Evolutionary conservation across 1,140 invertebrate genomes (phyloP).

Genomic region (Drosophila takahashii): DNA sequence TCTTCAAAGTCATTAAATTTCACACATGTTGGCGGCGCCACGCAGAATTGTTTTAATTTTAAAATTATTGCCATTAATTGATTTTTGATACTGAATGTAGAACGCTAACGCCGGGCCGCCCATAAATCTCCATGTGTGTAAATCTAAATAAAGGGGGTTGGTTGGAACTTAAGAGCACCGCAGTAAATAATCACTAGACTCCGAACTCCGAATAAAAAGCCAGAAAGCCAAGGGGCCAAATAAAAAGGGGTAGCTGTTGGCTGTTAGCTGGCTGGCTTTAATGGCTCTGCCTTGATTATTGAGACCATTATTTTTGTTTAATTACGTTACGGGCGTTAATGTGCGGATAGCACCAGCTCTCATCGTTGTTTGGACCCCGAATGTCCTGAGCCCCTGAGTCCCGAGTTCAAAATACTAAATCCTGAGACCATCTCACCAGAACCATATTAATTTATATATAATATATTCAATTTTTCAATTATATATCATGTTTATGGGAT

Average conservation of each 20-base stretch:
- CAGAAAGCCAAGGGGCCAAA: not conserved
- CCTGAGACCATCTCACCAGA: slow-evolving; percentile 4
- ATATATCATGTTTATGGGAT: slow-evolving; percentile 7
- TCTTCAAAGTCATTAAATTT: slow-evolving; percentile 83
- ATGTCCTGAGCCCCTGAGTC: not conserved
- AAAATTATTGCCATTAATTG: slow-evolving; percentile 83
- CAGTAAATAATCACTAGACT: slow-evolving; percentile 43
- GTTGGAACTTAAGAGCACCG: slow-evolving; percentile 7
- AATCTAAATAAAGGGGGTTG: slow-evolving; percentile 22
- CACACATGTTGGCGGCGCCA: slow-evolving; percentile 75
- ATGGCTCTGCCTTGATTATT: slow-evolving; percentile 74
- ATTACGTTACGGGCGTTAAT: slow-evolving; percentile 82
- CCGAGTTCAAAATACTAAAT: not conserved
- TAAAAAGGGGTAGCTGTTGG: slow-evolving; percentile 35
- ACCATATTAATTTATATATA: slow-evolving; percentile 20
- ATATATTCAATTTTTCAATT: slow-evolving; percentile 13
- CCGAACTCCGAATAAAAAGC: slow-evolving; percentile 10
- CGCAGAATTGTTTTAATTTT: slow-evolving; percentile 80
- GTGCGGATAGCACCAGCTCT: slow-evolving; percentile 56
- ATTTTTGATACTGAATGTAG: slow-evolving; percentile 70
- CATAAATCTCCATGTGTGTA: slow-evolving; percentile 73
- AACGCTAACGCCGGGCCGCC: not conserved
- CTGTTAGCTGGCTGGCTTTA: slow-evolving; percentile 24
- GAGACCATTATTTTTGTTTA: slow-evolving; percentile 83
- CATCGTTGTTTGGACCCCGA: slow-evolving; percentile 7